Evolutionary conservation across 2,113 vertebrate genomes (phyloP).

Genomic region (Eidolon helvum): DNA sequence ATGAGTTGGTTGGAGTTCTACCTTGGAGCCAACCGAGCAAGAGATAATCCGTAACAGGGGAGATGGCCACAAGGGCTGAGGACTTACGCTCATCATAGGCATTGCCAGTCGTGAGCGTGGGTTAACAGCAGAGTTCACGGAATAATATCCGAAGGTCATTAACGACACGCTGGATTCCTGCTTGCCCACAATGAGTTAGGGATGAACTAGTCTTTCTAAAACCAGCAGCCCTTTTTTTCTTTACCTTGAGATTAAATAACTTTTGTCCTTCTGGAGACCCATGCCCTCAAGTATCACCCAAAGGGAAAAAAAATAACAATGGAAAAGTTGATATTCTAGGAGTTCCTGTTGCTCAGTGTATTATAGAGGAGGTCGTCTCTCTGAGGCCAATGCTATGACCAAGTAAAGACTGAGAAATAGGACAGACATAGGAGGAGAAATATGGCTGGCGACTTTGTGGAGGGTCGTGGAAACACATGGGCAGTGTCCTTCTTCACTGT

Average conservation of each 20-base stretch:
- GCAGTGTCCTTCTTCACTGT: background rate
- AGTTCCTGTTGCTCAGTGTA: background rate
- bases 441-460: background rate
- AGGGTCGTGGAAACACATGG: background rate
- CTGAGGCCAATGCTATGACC: background rate
- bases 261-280: background rate
- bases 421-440: background rate
- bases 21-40: background rate
- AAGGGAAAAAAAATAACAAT: background rate
- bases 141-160: background rate
- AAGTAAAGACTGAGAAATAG: background rate
- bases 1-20: background rate
- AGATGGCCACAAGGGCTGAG: background rate
- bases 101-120: background rate
- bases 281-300: background rate
- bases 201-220: background rate
- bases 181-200: background rate
- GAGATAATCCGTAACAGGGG: background rate
- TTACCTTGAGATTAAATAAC: background rate
- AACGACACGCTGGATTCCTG: background rate
- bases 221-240: background rate
- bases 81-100: accelerated
- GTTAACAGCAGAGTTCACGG: background rate
- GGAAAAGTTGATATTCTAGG: background rate
- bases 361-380: background rate